phyloP scores from a whole-genome alignment of 2,888 invertebrate genomes.

The Muschampia plurimacula region DNA sequence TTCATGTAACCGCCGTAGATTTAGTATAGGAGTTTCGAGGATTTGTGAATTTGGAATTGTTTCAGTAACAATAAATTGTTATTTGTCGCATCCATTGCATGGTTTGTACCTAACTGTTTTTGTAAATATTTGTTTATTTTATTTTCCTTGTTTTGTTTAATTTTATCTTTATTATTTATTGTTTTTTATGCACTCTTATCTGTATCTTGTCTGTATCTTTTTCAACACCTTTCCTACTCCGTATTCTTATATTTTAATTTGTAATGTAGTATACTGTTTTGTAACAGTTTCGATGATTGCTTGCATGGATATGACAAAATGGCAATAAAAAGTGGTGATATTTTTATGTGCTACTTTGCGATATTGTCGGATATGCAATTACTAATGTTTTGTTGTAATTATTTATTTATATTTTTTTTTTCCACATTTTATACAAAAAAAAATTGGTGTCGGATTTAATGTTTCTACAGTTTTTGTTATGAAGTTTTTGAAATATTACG shows the following conservation, averaged over 20 bases:
- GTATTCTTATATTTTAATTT: conserved; percentile 45
- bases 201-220: conserved; percentile 42
- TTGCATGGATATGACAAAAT: conserved; percentile 60
- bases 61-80: conserved; percentile 55
- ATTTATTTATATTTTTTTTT: background rate
- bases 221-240: conserved; percentile 38
- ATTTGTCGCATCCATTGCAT: conserved; percentile 59
- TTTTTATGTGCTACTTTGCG: conserved; percentile 63
- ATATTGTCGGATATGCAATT: conserved; percentile 46
- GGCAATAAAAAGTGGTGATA: conserved; percentile 66
- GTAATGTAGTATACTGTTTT: conserved; percentile 43
- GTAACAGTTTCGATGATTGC: conserved; percentile 25
- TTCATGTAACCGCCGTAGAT: conserved; percentile 71
- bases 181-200: conserved; percentile 51
- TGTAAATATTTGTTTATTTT: conserved; percentile 64
- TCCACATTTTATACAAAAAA: background rate
- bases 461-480: background rate
- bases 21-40: conserved; percentile 50
- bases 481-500: conserved; percentile 9
- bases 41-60: conserved; percentile 67
- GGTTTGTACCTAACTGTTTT: conserved; percentile 44
- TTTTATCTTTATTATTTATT: conserved; percentile 41
- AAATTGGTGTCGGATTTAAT: background rate
- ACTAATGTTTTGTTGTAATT: background rate
- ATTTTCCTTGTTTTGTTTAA: conserved; percentile 46